Percentiles rank a stretch among this genome's conserved stretches.
Evolutionary conservation across 2,888 invertebrate species (phyloP).

Genomic region (Diplolepis rosae): DNA sequence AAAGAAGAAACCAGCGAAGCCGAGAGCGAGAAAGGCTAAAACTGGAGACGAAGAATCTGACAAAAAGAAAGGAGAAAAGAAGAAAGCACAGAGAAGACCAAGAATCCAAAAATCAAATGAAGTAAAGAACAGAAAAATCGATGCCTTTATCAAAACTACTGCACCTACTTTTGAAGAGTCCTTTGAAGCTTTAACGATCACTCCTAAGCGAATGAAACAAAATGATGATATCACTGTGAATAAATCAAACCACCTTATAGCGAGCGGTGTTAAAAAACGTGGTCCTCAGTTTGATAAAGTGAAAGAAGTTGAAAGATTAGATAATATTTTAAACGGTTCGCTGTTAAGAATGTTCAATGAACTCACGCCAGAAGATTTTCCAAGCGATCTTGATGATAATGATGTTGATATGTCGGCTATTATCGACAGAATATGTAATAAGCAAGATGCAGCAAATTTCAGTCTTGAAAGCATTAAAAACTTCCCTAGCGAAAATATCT

Average conservation of each 20-base stretch:
- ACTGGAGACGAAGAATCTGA: slow-evolving; percentile 37
- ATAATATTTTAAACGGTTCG: slow-evolving; percentile 68
- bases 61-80: slow-evolving; percentile 40
- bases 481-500: background rate
- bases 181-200: slow-evolving; percentile 60
- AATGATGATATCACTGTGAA: slow-evolving; percentile 52
- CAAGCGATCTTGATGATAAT: slow-evolving; percentile 72
- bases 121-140: slow-evolving; percentile 49
- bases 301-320: slow-evolving; percentile 57
- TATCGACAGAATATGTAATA: slow-evolving; percentile 74
- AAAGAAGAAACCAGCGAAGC: slow-evolving; percentile 57
- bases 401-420: slow-evolving; percentile 76
- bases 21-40: slow-evolving; percentile 52
- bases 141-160: slow-evolving; percentile 61
- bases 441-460: slow-evolving; percentile 44
- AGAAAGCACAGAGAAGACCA: slow-evolving; percentile 37
- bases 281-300: slow-evolving; percentile 66
- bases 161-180: slow-evolving; percentile 60
- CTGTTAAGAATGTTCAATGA: slow-evolving; percentile 68
- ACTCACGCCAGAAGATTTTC: slow-evolving; percentile 66
- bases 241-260: slow-evolving; percentile 38
- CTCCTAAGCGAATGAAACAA: slow-evolving; percentile 67
- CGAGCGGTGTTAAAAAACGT: slow-evolving; percentile 52
- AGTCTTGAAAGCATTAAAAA: background rate
- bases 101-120: slow-evolving; percentile 35